These are phyloP conservation scores for Pelobates fuscus DNA, from an alignment of 2,113 vertebrate genomes.

Conservation along the genomic window DNA sequence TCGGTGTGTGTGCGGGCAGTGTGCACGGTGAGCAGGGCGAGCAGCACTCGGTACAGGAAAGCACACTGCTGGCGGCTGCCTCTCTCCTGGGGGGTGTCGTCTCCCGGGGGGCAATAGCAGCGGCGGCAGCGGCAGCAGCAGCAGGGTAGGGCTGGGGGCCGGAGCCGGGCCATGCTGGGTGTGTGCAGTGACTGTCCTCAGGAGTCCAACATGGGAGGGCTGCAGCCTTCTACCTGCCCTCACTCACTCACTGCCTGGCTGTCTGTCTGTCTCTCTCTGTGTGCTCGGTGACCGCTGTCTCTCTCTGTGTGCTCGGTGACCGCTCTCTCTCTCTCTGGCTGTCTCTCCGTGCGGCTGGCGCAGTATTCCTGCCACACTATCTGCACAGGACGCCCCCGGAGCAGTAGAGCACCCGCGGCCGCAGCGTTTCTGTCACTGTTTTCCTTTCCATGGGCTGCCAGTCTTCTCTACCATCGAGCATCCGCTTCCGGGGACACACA, in stretches of 20 bases:
- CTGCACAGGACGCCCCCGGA: slow-evolving; percentile 30
- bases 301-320: background rate
- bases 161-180: slow-evolving; percentile 22
- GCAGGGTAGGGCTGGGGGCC: background rate
- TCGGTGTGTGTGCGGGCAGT: slow-evolving; percentile 35
- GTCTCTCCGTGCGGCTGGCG: too few species aligned
- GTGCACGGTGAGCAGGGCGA: slow-evolving; percentile 40
- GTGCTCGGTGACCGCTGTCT: background rate
- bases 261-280: background rate
- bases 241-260: background rate
- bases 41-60: slow-evolving; percentile 23
- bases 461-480: background rate
- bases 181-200: slow-evolving; percentile 1
- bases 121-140: slow-evolving; percentile 12
- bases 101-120: background rate
- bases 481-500: slow-evolving; percentile 37
- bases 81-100: background rate
- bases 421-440: slow-evolving; percentile 25
- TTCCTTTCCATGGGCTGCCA: slow-evolving; percentile 20
- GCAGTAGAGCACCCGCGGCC: slow-evolving; percentile 19
- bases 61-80: background rate
- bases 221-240: slow-evolving; percentile 5
- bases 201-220: slow-evolving; percentile 21
- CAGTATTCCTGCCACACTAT: slow-evolving; percentile 3
- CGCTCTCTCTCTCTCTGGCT: background rate